These are phyloP conservation scores for Grapholita molesta DNA, from an alignment of 1,140 invertebrate genomes.

Conservation along the genomic window DNA sequence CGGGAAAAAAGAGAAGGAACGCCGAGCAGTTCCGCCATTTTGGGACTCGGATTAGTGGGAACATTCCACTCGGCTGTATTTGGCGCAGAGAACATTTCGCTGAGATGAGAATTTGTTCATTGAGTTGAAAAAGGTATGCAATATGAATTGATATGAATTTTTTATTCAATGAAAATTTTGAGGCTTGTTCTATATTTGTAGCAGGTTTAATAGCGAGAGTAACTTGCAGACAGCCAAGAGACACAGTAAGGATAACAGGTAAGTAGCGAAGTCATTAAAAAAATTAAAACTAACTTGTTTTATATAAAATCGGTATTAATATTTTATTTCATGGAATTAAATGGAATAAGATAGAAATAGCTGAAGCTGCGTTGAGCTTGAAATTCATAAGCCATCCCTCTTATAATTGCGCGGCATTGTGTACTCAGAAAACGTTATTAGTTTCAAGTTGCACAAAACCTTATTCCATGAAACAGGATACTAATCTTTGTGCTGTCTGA, in stretches of 20 bases:
- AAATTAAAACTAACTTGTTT: no score
- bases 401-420: not conserved
- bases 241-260: no score
- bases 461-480: not conserved
- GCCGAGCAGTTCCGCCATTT: slow-evolving; percentile 4
- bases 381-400: not conserved
- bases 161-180: no score
- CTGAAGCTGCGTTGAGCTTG: not conserved
- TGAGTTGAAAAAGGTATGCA: not conserved
- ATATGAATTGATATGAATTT: no score
- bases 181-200: no score
- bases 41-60: not conserved
- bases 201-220: no score
- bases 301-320: no score
- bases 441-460: not conserved
- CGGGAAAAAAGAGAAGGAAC: slow-evolving; percentile 8
- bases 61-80: not conserved
- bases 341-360: no score
- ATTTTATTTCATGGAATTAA: no score
- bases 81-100: not conserved
- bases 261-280: no score
- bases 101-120: not conserved
- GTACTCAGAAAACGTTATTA: not conserved
- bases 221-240: no score
- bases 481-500: not conserved